Percentiles rank a stretch among this genome's conserved stretches.
Evolutionary conservation across 2,113 vertebrate genomes (phyloP).

Genomic region (Crotalus helleri): DNA sequence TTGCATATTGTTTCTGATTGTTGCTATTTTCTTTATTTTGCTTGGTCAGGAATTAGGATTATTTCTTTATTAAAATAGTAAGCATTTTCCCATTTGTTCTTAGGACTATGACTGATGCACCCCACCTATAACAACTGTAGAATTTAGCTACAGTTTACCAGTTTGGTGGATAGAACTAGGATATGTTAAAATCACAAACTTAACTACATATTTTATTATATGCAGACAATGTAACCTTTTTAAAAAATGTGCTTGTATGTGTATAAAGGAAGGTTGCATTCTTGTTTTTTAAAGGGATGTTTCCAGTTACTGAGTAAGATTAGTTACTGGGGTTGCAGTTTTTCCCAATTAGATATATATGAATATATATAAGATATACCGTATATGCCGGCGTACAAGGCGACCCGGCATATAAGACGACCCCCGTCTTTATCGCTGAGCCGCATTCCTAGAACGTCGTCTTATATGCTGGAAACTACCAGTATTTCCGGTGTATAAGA

Average conservation of each 20-base stretch:
- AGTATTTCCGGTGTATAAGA: too few relatives aligned
- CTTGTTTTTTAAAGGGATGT: not conserved
- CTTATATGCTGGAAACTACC: too few relatives aligned
- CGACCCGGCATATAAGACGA: too few relatives aligned
- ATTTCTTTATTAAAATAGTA: not conserved
- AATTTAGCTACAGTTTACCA: not conserved
- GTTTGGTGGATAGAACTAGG: not conserved
- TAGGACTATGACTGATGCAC: not conserved
- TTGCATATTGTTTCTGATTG: not conserved
- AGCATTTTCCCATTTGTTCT: not conserved
- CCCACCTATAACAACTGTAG: not conserved
- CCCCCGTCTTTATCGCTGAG: too few relatives aligned
- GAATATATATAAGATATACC: too few relatives aligned
- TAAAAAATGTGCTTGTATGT: not conserved
- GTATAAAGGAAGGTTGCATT: not conserved
- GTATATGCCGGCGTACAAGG: too few relatives aligned
- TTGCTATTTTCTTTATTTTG: not conserved
- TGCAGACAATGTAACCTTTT: not conserved
- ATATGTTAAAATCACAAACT: not conserved
- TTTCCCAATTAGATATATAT: not conserved
- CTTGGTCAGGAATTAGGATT: not conserved
- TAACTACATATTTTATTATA: not conserved
- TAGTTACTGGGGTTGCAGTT: too few relatives aligned
- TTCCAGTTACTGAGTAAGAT: not conserved
- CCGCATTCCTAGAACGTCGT: too few relatives aligned